Base-by-base conservation (phyloP, 2,888 invertebrate species). In the Morinoia aosen region DNA sequence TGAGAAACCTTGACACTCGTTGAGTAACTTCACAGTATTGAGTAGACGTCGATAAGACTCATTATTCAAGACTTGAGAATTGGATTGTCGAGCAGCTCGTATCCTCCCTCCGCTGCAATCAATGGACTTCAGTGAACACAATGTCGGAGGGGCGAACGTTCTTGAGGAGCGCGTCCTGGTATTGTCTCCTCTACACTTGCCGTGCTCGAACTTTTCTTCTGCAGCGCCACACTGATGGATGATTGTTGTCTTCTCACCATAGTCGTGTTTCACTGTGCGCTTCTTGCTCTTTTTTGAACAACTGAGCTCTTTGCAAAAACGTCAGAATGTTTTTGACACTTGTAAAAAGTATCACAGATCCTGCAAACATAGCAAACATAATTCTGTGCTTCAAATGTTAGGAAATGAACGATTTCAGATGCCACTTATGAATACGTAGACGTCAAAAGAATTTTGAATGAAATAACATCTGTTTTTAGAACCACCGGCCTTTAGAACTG, bases 61-160 rank as follows among this genome's bases (percentile, higher is more conserved):
- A 76, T 76, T 76, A 76, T 76, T 76, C 76, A 76, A 76, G 76
- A 33, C 76, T 33, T 76, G 76, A 76, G 76, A 76, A 76, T 76
- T 14, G 25, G 76, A 76, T 33, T 76, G 76, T 33, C 19, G 25
- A 25, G 76, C 16, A 33, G 76, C 33, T 10, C 19, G 25, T 16
- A 3, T 76, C 76, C 76, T 76, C 33, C 25, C 8, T 33, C 25
- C 33, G 33, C 76, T 33, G 8, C 76, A 33, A 76, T 76, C 76
- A 76, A 76, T 76, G 76, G 76, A 76, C 76, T 12, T 33, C 76
- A 76, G 76, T 76, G 33, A 76, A 33, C 76, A 76, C 25, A 76
- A 76, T 76, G 76, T 76, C 25, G 33, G 33, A 19, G 25, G 33
- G 8, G 33, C 33, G 76, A 76, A 33, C 76, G 76, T 76, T 76